Percentiles rank a stretch among this genome's conserved stretches.
phyloP scores from a whole-genome alignment of 2,797 vertebrate genomes.

The Chrosomus eos region DNA sequence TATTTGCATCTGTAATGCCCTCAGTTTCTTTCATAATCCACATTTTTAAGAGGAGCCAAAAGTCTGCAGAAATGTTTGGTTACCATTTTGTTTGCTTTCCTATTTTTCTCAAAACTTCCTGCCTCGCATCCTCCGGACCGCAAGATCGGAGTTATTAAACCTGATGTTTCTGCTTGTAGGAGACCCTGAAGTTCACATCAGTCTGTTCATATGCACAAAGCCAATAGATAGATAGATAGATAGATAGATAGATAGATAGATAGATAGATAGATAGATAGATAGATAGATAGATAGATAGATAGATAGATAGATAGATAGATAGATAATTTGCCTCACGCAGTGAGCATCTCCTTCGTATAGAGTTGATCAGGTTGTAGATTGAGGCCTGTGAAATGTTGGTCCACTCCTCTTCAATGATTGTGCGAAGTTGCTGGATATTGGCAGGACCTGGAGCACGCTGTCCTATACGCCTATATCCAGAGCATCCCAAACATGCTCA shows the following conservation, averaged over 20 bases:
- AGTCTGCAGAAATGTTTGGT: constrained; percentile 61
- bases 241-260: neutral
- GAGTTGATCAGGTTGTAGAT: too few relatives aligned
- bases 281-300: neutral
- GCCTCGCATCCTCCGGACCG: constrained; percentile 69
- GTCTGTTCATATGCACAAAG: constrained; percentile 20
- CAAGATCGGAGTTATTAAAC: constrained; percentile 74
- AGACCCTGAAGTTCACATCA: constrained; percentile 20
- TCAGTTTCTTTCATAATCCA: constrained; percentile 41
- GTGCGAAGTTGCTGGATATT: too few relatives aligned
- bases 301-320: neutral
- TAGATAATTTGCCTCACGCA: neutral
- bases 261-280: neutral
- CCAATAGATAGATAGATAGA: neutral
- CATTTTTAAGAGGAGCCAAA: constrained; percentile 57
- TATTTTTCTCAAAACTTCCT: constrained; percentile 68
- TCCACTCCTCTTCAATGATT: too few relatives aligned
- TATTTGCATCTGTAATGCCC: constrained; percentile 21
- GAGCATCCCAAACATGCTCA: too few relatives aligned
- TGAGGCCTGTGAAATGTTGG: too few relatives aligned
- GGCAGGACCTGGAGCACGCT: too few relatives aligned
- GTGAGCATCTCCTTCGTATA: too few relatives aligned
- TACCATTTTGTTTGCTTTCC: constrained; percentile 70
- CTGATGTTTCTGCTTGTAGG: constrained; percentile 75
- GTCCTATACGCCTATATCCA: too few relatives aligned